Percentiles rank a stretch among this genome's conserved stretches.
These are phyloP conservation scores for Megatriorchis doriae DNA, from an alignment of 2,113 vertebrate genomes.

Conservation along the genomic window DNA sequence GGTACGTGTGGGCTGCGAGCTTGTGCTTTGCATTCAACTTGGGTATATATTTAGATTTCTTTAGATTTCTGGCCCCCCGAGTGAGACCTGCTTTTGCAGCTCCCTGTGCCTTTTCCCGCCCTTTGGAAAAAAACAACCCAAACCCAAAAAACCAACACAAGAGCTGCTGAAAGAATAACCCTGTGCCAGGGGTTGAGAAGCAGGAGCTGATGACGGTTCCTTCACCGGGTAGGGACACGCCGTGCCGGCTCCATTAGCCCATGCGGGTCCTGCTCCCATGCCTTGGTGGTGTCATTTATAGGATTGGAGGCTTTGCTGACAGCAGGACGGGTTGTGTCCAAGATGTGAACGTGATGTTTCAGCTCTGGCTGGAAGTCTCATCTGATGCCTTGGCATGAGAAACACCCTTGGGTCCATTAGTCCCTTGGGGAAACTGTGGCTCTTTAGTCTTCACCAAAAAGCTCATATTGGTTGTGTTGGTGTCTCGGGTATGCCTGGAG, in stretches of 20 bases:
- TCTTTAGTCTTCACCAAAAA: neutral
- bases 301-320: neutral
- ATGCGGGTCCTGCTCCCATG: neutral
- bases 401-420: neutral
- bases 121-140: neutral
- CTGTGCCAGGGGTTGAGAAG: neutral
- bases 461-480: neutral
- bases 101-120: neutral
- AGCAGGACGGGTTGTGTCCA: rapidly evolving
- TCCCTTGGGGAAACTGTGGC: neutral
- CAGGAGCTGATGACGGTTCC: neutral
- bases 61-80: constrained; percentile 24
- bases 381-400: neutral
- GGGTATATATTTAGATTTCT: constrained; percentile 60
- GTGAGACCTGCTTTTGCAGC: constrained; percentile 43
- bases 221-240: rapidly evolving
- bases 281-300: neutral
- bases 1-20: constrained; percentile 46
- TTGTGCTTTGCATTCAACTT: constrained; percentile 45
- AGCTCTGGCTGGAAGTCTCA: neutral
- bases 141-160: neutral
- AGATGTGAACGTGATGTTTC: neutral
- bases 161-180: neutral
- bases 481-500: neutral
- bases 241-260: rapidly evolving